A percentile compares a stretch with the other conserved stretches of the same genome.
Conservation (phyloP, 2,888 invertebrate genomes). For the Hyppa rectilinea region DNA sequence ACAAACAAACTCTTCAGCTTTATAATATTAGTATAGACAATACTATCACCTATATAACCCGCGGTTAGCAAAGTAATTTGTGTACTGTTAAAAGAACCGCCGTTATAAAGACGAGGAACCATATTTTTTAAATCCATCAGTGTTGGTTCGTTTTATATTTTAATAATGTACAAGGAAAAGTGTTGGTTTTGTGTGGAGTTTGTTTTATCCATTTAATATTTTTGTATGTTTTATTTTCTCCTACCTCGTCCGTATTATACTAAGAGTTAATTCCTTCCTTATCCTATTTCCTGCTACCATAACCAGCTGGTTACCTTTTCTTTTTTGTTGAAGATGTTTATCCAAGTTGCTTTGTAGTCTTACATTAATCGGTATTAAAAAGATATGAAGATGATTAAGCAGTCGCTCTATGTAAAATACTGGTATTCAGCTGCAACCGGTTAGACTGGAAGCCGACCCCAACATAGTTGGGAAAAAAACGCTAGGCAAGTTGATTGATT, state of each 20-base stretch:
- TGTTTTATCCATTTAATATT: constrained; percentile 27
- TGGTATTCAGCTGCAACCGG: too few relatives aligned
- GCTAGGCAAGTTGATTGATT: too few relatives aligned
- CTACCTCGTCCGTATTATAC: constrained; percentile 40
- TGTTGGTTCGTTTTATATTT: constrained; percentile 1
- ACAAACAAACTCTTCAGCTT: too few relatives aligned
- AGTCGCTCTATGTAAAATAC: too few relatives aligned
- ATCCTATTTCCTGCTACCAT: constrained; percentile 51
- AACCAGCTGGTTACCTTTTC: constrained; percentile 1
- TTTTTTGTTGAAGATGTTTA: constrained; percentile 23
- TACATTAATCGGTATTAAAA: neutral
- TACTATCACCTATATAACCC: too few relatives aligned
- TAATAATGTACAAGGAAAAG: constrained; percentile 14
- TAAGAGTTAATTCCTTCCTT: constrained; percentile 59
- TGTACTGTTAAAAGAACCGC: neutral
- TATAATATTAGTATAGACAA: too few relatives aligned
- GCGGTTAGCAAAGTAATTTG: too few relatives aligned
- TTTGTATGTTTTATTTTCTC: constrained; percentile 40
- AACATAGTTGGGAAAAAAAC: too few relatives aligned
- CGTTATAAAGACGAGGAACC: neutral
- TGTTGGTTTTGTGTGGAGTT: neutral
- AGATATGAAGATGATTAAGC: neutral
- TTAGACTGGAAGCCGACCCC: too few relatives aligned
- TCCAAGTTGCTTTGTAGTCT: neutral
- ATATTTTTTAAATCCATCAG: constrained; percentile 1